Evolutionary conservation across 2,113 vertebrate species (phyloP), one percentile per base, ranked within the genome.

Genomic region (Anthoscopus minutus): DNA sequence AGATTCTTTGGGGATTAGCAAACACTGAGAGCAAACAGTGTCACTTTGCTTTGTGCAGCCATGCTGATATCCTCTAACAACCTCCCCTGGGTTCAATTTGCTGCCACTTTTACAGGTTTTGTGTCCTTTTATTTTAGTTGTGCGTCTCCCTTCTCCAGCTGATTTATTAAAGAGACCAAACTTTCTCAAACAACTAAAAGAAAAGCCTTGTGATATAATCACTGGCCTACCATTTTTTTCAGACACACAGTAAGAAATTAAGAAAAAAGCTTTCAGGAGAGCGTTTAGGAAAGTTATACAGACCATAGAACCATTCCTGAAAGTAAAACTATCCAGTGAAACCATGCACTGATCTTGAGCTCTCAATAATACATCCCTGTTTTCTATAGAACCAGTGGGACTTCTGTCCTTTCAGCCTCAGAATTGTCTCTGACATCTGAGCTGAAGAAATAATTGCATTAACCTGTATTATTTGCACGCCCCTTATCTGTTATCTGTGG

Each of bases 21-120:
- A 94, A 92, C 57, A 89, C 28, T 22, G 70, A 87, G 54, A 92
- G 87, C 56, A 95, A 88, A 88, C 0, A 0, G 65, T 79, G 79
- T 84, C 53, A 33, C 72, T 94, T 88, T 83, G 90, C 69, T 95
- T 91, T 89, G 56, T 78, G 61, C 71, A 94, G 79, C 86, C 50
- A 51, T n/a, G 62, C 54, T 78, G 56, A 77, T 76, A 42, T 28
- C 45, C 62, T 94, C 81, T 95, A 95, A 96, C 73, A 77, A 80
- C 44, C 40, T 94, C 88, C 80, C 81, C 45, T 48, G 89, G 54
- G 93, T 71, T 93, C 93, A 94, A 81, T 89, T 94, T 96, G 70
- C 89, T 80, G 54, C 38, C 31, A 64, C 40, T 92, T 91, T 45
- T 51, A 58, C 83, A 78, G 64, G 44, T 90, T 86, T 56, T 62